phyloP scores from a whole-genome alignment of 2,888 invertebrate species.

The Anthophora plumipes region DNA sequence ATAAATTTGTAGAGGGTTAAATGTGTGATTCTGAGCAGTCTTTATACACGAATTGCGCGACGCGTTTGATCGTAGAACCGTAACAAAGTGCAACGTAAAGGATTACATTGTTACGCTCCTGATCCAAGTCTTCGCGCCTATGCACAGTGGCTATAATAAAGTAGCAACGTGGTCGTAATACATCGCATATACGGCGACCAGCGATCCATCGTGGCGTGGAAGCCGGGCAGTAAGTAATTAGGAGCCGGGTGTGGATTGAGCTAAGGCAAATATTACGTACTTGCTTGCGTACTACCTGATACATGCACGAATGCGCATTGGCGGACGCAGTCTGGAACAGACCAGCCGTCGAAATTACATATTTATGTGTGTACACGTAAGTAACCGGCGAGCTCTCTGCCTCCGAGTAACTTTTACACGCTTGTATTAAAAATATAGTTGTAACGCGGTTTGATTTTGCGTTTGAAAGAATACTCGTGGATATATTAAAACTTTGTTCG shows the following conservation, averaged over 20 bases:
- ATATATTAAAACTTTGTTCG: too few relatives aligned
- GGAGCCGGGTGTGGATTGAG: conserved; percentile 78
- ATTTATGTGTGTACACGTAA: conserved; percentile 68
- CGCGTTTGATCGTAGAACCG: not conserved
- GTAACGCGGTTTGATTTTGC: conserved; percentile 41
- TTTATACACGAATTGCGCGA: not conserved
- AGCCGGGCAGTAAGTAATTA: conserved; percentile 80
- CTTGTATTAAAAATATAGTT: conserved; percentile 46
- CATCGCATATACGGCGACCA: conserved; percentile 57
- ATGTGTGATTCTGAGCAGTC: not conserved
- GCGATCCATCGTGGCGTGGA: conserved; percentile 69
- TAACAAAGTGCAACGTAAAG: conserved; percentile 30
- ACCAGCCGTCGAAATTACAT: conserved; percentile 60
- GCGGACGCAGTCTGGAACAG: conserved; percentile 65
- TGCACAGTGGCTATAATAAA: conserved; percentile 65
- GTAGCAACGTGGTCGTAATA: conserved; percentile 62
- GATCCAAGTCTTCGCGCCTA: conserved; percentile 52
- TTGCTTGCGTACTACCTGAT: conserved; percentile 67
- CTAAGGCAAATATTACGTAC: conserved; percentile 80
- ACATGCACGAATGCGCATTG: conserved; percentile 71
- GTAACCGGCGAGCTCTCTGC: conserved; percentile 50
- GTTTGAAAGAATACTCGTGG: conserved; percentile 19
- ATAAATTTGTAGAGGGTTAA: too few relatives aligned
- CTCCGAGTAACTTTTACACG: conserved; percentile 43
- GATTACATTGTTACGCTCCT: conserved; percentile 29